A percentile compares a stretch with the other conserved stretches of the same genome.
Evolutionary conservation across 2,113 vertebrate genomes (phyloP).

Genomic region (Dryoscopus gambensis): DNA sequence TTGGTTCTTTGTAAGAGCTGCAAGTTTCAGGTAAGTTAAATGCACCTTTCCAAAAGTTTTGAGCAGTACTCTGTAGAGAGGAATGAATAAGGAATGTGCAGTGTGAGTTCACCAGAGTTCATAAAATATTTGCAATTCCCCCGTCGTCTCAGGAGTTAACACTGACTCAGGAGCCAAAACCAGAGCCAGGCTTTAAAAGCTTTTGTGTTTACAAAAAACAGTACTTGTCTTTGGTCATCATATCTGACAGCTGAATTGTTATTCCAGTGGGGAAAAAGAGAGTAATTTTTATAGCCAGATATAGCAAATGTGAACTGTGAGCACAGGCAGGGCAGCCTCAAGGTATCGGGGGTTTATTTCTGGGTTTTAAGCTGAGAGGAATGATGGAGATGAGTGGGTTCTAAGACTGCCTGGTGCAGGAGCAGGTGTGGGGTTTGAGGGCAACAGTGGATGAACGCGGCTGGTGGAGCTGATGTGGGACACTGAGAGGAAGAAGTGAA

Average conservation of each 20-base stretch:
- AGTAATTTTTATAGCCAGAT: neutral
- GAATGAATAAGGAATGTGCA: neutral
- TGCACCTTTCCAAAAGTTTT: neutral
- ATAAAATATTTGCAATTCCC: neutral
- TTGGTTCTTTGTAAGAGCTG: neutral
- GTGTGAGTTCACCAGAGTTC: neutral
- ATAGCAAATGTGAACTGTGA: neutral
- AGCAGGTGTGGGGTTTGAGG: neutral
- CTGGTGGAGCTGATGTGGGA: neutral
- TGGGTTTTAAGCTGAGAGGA: neutral
- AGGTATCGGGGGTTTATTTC: neutral
- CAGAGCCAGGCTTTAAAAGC: neutral
- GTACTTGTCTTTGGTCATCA: neutral
- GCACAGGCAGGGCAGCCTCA: neutral
- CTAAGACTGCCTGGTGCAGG: neutral
- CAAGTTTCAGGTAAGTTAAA: neutral
- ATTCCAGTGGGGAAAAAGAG: neutral
- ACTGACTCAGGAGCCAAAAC: neutral
- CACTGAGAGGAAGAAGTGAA: neutral
- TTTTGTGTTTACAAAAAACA: neutral
- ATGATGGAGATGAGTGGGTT: neutral
- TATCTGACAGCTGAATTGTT: neutral
- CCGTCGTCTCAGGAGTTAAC: rapidly evolving
- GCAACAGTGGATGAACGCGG: neutral
- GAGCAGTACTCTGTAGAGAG: neutral